A percentile compares a stretch with the other conserved stretches of the same genome.
phyloP scores from a whole-genome alignment of 2,888 invertebrate species.

The Tenthredo mesomela region DNA sequence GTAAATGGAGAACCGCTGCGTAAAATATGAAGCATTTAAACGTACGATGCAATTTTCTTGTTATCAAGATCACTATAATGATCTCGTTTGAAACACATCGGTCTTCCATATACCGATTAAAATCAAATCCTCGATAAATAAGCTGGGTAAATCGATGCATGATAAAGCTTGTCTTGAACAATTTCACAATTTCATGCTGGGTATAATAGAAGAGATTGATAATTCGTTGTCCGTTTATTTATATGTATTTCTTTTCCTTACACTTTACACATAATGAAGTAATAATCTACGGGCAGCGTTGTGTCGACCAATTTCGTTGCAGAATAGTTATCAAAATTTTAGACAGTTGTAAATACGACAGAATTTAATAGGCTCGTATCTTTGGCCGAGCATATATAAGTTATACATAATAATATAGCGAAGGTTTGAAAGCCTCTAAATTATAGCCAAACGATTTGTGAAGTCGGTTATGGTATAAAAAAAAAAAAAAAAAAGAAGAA shows the following conservation, averaged over 20 bases:
- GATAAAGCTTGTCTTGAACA: neutral
- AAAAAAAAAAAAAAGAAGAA: neutral
- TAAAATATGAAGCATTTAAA: neutral
- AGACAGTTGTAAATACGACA: conserved; percentile 14
- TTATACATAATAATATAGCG: neutral
- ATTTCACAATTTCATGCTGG: neutral
- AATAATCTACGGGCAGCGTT: conserved; percentile 1
- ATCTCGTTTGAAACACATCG: neutral
- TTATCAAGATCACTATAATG: too few relatives aligned
- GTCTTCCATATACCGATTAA: conserved; percentile 7
- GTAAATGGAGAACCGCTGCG: neutral
- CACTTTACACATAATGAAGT: neutral
- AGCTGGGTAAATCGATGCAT: conserved; percentile 3
- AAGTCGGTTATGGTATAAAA: conserved; percentile 3
- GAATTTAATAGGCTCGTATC: neutral
- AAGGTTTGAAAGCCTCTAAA: neutral
- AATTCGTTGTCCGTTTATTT: neutral
- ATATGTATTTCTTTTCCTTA: neutral
- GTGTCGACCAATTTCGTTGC: conserved; percentile 8
- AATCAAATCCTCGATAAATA: neutral
- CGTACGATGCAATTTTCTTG: neutral
- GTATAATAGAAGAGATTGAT: neutral
- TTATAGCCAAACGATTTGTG: neutral
- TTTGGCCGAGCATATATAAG: neutral
- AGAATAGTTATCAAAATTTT: neutral